A percentile compares a stretch with the other conserved stretches of the same genome.
Evolutionary conservation across 2,797 vertebrate genomes (phyloP).

Genomic region (Muraenolepis orangiensis): DNA sequence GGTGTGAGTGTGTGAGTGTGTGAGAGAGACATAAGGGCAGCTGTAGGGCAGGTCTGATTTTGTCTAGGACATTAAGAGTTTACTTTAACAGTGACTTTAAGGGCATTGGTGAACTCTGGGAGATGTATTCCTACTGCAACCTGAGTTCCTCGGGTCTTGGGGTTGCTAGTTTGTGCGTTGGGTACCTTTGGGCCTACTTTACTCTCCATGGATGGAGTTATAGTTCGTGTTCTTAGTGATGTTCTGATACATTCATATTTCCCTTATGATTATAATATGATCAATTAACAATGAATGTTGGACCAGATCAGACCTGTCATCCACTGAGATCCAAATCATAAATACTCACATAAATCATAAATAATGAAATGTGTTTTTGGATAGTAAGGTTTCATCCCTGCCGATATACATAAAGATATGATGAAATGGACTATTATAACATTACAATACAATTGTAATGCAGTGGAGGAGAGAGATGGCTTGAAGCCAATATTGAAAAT

Average conservation of each 20-base stretch:
- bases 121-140: too few relatives aligned
- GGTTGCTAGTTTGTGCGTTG: background rate
- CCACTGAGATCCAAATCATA: too few relatives aligned
- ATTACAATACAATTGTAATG: too few relatives aligned
- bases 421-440: background rate
- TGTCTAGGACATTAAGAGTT: too few relatives aligned
- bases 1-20: constrained; percentile 7
- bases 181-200: background rate
- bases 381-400: background rate
- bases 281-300: too few relatives aligned
- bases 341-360: background rate
- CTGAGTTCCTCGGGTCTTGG: background rate
- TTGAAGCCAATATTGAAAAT: too few relatives aligned
- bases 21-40: constrained; percentile 5
- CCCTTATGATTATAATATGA: too few relatives aligned
- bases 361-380: background rate
- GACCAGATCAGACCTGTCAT: background rate
- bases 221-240: background rate
- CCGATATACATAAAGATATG: background rate
- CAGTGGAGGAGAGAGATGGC: too few relatives aligned
- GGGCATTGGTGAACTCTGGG: too few relatives aligned
- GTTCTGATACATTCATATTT: background rate
- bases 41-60: constrained; percentile 47
- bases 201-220: background rate
- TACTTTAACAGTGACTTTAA: too few relatives aligned